Evolutionary conservation across 1,140 invertebrate species (phyloP).

Genomic region (Pristionchus pacificus): DNA sequence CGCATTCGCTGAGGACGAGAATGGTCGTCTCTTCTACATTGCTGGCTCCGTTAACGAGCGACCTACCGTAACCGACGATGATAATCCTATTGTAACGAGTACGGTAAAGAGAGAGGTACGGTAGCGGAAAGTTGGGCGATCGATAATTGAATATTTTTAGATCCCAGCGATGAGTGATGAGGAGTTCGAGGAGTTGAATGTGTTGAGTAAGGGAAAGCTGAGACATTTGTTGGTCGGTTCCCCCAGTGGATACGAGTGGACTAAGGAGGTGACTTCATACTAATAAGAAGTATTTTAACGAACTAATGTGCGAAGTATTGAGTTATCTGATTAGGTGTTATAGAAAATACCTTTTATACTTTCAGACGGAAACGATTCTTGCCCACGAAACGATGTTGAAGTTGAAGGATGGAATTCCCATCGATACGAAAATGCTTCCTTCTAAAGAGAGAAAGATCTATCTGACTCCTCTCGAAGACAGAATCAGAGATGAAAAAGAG

Average conservation of each 20-base stretch:
- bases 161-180: slow-evolving; percentile 48
- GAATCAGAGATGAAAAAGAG: background rate
- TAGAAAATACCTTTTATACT: slow-evolving; percentile 10
- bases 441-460: background rate
- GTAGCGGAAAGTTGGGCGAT: background rate
- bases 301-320: slow-evolving; percentile 3
- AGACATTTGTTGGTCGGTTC: slow-evolving; percentile 54
- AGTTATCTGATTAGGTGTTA: background rate
- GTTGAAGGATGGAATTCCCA: slow-evolving; percentile 33
- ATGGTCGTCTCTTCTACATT: slow-evolving; percentile 52
- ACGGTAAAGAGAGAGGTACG: slow-evolving; percentile 38
- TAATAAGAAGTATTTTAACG: background rate
- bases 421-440: slow-evolving; percentile 52
- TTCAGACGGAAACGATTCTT: slow-evolving; percentile 52
- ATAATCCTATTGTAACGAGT: slow-evolving; percentile 48
- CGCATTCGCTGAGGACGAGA: slow-evolving; percentile 52
- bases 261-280: slow-evolving; percentile 37
- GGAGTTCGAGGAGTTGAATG: slow-evolving; percentile 51
- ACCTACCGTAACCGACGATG: slow-evolving; percentile 46
- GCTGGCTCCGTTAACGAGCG: slow-evolving; percentile 44
- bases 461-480: background rate
- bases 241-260: slow-evolving; percentile 55
- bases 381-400: slow-evolving; percentile 42
- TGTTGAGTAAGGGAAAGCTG: slow-evolving; percentile 46
- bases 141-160: slow-evolving; percentile 25